Evolutionary conservation across 2,797 vertebrate species (phyloP).

Genomic region (Serranus cabrilla): DNA sequence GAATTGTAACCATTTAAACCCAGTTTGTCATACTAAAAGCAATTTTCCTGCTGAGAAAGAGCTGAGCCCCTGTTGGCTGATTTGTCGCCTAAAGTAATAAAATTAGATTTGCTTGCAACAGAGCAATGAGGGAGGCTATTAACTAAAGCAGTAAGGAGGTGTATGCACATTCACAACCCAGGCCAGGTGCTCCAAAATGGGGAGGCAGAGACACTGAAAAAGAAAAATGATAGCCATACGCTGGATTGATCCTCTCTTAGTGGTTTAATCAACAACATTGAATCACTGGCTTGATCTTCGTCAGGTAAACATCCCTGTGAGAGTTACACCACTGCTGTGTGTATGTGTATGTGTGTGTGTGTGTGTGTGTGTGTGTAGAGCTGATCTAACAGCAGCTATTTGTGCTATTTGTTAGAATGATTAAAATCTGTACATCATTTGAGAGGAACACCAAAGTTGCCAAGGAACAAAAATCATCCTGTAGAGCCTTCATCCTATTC

Average conservation of each 20-base stretch:
- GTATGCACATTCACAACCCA: constrained; percentile 59
- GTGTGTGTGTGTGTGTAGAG: constrained; percentile 9
- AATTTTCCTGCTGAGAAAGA: constrained; percentile 63
- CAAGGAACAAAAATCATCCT: no score
- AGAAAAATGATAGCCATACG: constrained; percentile 48
- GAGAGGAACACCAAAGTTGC: no score
- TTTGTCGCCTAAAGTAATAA: constrained; percentile 76
- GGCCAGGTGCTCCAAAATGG: constrained; percentile 31
- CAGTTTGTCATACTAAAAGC: constrained; percentile 67
- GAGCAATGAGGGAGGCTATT: constrained; percentile 73
- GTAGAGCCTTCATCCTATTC: no score
- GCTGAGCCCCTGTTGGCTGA: constrained; percentile 62
- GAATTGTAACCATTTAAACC: constrained; percentile 61
- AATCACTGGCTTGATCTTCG: constrained; percentile 40
- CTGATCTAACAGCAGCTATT: no score
- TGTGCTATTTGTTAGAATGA: no score
- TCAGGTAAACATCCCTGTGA: constrained; percentile 27
- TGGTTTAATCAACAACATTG: constrained; percentile 52
- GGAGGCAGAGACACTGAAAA: constrained; percentile 32
- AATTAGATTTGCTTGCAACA: constrained; percentile 75
- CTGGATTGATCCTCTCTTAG: constrained; percentile 54
- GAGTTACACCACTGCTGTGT: constrained; percentile 21
- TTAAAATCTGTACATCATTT: no score
- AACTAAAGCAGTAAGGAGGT: constrained; percentile 70
- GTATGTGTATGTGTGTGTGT: constrained; percentile 4